These are phyloP conservation scores for Serrognathus titanus DNA, from an alignment of 2,888 invertebrate species.

Conservation along the genomic window DNA sequence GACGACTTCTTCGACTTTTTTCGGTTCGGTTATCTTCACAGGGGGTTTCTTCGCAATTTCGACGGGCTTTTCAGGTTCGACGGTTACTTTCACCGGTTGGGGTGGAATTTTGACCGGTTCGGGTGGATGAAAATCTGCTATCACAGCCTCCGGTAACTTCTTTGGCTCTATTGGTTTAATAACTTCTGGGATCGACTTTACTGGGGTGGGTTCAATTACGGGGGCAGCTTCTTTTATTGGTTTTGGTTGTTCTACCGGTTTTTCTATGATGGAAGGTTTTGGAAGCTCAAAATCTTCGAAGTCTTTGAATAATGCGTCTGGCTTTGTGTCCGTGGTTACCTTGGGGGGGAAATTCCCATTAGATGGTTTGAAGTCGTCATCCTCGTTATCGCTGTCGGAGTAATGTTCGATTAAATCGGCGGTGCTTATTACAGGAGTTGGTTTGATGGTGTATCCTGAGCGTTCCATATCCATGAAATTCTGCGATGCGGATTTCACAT, in stretches of 20 bases:
- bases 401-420: slow-evolving; percentile 54
- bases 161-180: slow-evolving; percentile 20
- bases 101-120: slow-evolving; percentile 15
- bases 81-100: slow-evolving; percentile 3
- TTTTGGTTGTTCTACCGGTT: slow-evolving; percentile 18
- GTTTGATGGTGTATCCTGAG: slow-evolving; percentile 19
- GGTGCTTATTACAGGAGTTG: neutral
- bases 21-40: slow-evolving; percentile 6
- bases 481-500: slow-evolving; percentile 33
- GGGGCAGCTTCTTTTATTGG: slow-evolving; percentile 6
- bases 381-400: slow-evolving; percentile 58
- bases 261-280: slow-evolving; percentile 24
- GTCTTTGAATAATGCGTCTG: slow-evolving; percentile 35
- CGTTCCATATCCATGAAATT: slow-evolving; percentile 43
- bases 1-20: slow-evolving; percentile 1
- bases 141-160: slow-evolving; percentile 1
- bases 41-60: slow-evolving; percentile 24
- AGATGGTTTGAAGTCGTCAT: slow-evolving; percentile 42
- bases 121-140: neutral
- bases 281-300: slow-evolving; percentile 34
- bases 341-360: slow-evolving; percentile 25
- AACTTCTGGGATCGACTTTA: slow-evolving; percentile 22
- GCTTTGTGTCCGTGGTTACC: slow-evolving; percentile 16
- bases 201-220: slow-evolving; percentile 9
- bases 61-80: slow-evolving; percentile 38